Base-by-base conservation (phyloP, 2,888 invertebrate genomes). In the Torymus tubicola region DNA sequence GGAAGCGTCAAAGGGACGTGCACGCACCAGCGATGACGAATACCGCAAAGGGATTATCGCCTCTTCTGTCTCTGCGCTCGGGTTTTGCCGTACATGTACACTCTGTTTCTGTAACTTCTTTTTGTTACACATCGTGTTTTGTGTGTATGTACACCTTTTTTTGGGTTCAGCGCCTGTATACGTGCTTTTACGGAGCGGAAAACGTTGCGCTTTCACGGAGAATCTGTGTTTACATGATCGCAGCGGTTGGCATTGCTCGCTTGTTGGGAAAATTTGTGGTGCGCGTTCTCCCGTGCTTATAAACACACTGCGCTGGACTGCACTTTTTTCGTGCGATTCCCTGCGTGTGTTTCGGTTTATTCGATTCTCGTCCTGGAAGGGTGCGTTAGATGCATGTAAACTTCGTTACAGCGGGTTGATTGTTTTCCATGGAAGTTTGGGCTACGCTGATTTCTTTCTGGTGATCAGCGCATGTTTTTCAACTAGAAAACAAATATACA, bases 41-140 rank as follows among this genome's bases (percentile, higher is more conserved):
- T 82, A 80, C 81, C 78, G 80, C 85, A 85, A 87, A 87, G 86
- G 86, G 87, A 88, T 88, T 87, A 87, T 86, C 68, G 63, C 57
- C 68, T 78, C 86, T 85, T 85, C 63, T n/a, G 21, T 16, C 12
- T 8, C 14, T 16, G 18, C 53, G 18, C 53, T 53, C 42, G n/a
- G n/a, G 21, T 61, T 42, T 42, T 58, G 16, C 18, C 58, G 16
- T 42, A 42, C 10, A 42, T 8, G 1, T 8, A 31, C 42, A 42
- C 8, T 42, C 42, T 5, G 5, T 42, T 8, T 42, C 42, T 42
- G 42, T 42, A 42, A 42, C 42, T 42, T 42, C 42, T 42, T 42
- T 42, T 42, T 42, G 42, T 42, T 42, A 42, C 42, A 42, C 42
- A 5, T 4, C 68, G 63, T 52, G 55, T 78, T 85, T 84, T 85